Percentiles rank a stretch among this genome's conserved stretches.
Conservation (phyloP, 2,113 vertebrate species). For the Crypturellus undulatus region DNA sequence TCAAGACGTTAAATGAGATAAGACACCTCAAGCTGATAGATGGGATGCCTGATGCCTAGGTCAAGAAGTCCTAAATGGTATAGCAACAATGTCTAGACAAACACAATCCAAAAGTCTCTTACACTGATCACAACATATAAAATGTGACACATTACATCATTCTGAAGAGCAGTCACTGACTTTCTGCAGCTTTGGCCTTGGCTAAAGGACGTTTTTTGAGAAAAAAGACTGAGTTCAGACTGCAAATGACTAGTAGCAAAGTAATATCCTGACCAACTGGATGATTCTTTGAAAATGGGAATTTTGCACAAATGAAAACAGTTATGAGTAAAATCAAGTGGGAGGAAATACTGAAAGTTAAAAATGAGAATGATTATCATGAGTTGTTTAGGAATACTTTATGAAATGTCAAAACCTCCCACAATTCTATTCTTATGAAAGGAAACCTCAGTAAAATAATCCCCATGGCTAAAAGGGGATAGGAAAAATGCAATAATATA, state of each 20-base stretch:
- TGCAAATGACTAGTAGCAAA: not conserved
- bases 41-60: too few species aligned
- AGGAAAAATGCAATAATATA: not conserved
- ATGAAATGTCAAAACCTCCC: not conserved
- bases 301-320: not conserved
- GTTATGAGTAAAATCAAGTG: not conserved
- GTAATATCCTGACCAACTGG: not conserved
- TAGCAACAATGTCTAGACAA: too few species aligned
- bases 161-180: not conserved
- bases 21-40: too few species aligned
- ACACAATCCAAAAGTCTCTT: too few species aligned
- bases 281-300: not conserved
- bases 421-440: not conserved
- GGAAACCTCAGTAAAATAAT: not conserved
- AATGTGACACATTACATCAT: not conserved
- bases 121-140: not conserved
- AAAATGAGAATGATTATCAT: not conserved
- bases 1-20: too few species aligned
- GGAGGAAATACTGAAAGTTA: not conserved
- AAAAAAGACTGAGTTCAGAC: not conserved
- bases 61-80: too few species aligned
- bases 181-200: not conserved
- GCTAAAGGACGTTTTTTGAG: not conserved
- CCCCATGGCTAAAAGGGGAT: not conserved
- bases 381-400: conserved; percentile 13